Evolutionary conservation across 2,888 invertebrate species (phyloP), one percentile per base, ranked within the genome.

Genomic region (Synergus laeviventris): DNA sequence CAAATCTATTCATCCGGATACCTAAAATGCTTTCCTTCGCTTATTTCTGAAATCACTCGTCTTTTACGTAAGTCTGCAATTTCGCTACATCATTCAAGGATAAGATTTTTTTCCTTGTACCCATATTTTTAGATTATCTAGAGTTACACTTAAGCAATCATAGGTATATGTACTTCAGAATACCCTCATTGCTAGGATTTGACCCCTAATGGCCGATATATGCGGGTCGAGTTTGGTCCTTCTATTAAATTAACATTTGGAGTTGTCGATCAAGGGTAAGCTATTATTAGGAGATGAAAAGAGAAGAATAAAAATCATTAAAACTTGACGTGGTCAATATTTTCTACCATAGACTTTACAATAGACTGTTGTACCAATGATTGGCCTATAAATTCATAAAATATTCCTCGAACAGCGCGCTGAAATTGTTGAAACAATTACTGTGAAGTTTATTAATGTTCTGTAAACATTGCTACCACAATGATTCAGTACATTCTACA

Each of bases 121-220:
- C 56, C 21, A 9, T 56, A 56, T 56, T 56, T 56, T 21, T 56
- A 21, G 21, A 18, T 2, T 56, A 21, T 14, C 21, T 56, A 14
- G 12, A 56, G 49, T 56, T 18, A 56, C 56, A 24, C 56, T 56
- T 14, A 7, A 56, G 62, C n/a, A 36, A n/a, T n/a, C n/a, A n/a
- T n/a, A n/a, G n/a, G n/a, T 38, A 18, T 38, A 62, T 38, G 11
- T 62, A 62, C 38, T 62, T 62, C 38, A 18, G 62, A 62, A 62
- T n/a, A 62, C 62, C 62, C 62, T 62, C 62, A 62, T 56, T 24
- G 56, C 56, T 56, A 4, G 56, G 56, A 24, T 56, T 24, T 56
- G 21, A 24, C 21, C 56, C 56, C 24, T 24, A 12, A 21, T 21
- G 56, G 21, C 14, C 21, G 56, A 56, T 56, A 56, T 14, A 56